Evolutionary conservation across 64 coral and sea anemone genomes (phyloP).

Genomic region (Cladopsammia gracilis): DNA sequence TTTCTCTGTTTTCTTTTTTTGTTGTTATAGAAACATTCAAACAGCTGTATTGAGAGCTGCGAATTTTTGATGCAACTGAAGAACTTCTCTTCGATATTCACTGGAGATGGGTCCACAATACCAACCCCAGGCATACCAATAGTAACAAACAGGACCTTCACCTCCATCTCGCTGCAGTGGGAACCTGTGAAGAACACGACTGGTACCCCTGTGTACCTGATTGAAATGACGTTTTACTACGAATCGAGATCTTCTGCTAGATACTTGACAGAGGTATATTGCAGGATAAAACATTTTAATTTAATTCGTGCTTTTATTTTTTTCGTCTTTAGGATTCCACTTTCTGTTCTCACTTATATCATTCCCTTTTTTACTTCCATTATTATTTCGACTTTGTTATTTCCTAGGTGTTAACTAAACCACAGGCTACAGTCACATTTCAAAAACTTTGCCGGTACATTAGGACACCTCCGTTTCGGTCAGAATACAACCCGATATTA

Average conservation of each 20-base stretch:
- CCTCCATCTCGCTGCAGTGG: too few relatives aligned
- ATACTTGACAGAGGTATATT: constrained; percentile 15
- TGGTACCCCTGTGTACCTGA: constrained; percentile 50
- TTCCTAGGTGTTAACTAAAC: not conserved
- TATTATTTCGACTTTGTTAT: too few relatives aligned
- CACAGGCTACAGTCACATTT: not conserved
- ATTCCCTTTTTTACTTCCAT: not conserved
- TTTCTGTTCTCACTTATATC: not conserved
- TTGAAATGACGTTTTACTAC: not conserved
- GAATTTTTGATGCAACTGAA: not conserved
- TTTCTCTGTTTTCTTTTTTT: not conserved
- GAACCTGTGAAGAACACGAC: constrained; percentile 2
- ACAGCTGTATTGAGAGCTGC: constrained; percentile 29
- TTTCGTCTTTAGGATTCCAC: not conserved
- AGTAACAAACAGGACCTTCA: too few relatives aligned
- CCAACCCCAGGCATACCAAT: not conserved
- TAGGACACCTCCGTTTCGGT: too few relatives aligned
- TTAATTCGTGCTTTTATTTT: too few relatives aligned
- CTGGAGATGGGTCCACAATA: not conserved
- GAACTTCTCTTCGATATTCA: not conserved
- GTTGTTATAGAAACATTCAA: not conserved
- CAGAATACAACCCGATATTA: not conserved
- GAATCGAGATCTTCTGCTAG: not conserved
- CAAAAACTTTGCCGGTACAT: not conserved
- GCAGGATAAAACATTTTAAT: too few relatives aligned